Evolutionary conservation across 2,888 invertebrate genomes (phyloP), one percentile per base, ranked within the genome.

Genomic region (Rhogogaster chlorosoma): DNA sequence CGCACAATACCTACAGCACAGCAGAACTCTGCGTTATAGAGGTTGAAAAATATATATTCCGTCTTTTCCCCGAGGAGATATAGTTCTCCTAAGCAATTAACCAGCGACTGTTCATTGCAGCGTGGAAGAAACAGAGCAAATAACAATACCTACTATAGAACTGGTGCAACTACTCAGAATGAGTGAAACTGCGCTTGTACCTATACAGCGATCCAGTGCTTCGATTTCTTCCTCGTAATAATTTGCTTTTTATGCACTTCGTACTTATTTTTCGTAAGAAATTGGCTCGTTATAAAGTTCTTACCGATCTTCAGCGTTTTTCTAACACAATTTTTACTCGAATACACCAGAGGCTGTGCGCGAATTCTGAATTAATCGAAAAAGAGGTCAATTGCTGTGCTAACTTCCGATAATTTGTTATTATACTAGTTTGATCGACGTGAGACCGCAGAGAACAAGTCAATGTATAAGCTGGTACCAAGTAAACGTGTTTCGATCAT

Each of bases 401-500:
- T n/a, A 53, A 53, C n/a, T 53, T 53, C 53, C 53, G 12, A 64
- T 64, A 64, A 64, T 36, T 70, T 12, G 18, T 70, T 32, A 70
- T 36, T 70, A 70, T 70, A 4, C 29, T 70, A 4, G 5, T 12
- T 70, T 70, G 15, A 36, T 70, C 5, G 70, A 26, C 70, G 32
- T 18, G 18, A 73, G 22, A 42, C n/a, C 71, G 42, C 42, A 42
- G 22, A 15, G 77, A 77, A 77, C 22, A 67, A 67, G 67, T 10
- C 18, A 18, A 32, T 53, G n/a, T n/a, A 49, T 26, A 53, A 53
- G n/a, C 22, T 49, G 32, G 10, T 53, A 49, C 29, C 36, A 26
- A 18, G 77, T 1, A 29, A 53, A 77, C 38, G 53, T 77, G 45
- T 77, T 77, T 77, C 53, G 29, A 77, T 77, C 7, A 77, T 77